Evolutionary conservation across 2,797 vertebrate genomes (phyloP), one percentile per base, ranked within the genome.

Genomic region (Enteromius fasciolatus): DNA sequence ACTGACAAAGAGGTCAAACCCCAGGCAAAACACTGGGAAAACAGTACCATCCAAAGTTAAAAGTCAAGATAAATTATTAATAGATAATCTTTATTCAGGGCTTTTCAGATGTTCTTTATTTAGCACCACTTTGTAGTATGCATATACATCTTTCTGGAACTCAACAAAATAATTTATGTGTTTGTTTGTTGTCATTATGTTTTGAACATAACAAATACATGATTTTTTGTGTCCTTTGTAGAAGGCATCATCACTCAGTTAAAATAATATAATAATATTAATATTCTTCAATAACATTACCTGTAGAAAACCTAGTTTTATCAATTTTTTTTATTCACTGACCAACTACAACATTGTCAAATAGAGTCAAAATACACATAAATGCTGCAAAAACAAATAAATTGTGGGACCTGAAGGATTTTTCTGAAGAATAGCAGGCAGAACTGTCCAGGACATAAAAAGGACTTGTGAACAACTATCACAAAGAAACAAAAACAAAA

Each of bases 1-100:
- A 18, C 66, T 77, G 64, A 80, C 59, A 46, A 48, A 74, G 31
- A 81, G 78, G 78, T 61, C 66, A 81, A 50, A 44, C 39, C 64
- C 18, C 52, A 12, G 73, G 52, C 63, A 64, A 84, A 54, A 63
- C n/a, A 7, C 20, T 63, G 33, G 3, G 39, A 41, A 31, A 52
- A 11, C 5, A 46, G 28, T 25, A 5, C 11, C n/a, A 75, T 68
- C 28, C 44, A 69, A 63, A 33, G 14, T 18, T 72, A n/a, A n/a
- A n/a, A n/a, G n/a, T 80, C 41, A 50, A 36, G 23, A 63, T 1
- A 80, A 18, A 18, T 61, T 6, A 23, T 1, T 9, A 28, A 84
- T 84, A 84, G 80, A 84, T 84, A 41, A 20, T 54, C 44, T 48
- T 33, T 25, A 25, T 61, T 74, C 25, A 57, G 2, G 59, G 15